Conservation (phyloP, 2,888 invertebrate species). For the Phalera bucephala region DNA sequence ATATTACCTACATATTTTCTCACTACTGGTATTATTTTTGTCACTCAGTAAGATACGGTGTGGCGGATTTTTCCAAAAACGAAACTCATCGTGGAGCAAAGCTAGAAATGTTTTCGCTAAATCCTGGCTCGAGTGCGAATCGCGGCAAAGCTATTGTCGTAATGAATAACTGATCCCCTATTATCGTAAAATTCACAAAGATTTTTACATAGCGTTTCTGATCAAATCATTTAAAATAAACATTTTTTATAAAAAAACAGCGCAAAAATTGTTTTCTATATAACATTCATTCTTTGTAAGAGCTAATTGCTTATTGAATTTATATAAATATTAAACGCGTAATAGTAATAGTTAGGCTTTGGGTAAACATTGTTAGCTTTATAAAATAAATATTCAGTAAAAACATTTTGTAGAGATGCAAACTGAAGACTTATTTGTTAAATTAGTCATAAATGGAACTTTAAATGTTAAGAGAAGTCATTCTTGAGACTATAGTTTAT, state of each 20-base stretch:
- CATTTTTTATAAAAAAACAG: not conserved
- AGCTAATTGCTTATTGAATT: too few species aligned
- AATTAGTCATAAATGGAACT: too few species aligned
- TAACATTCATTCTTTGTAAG: not conserved
- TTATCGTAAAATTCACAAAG: not conserved
- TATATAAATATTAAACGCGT: too few species aligned
- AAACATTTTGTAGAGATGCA: too few species aligned
- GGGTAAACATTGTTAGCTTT: too few species aligned
- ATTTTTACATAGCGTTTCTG: not conserved
- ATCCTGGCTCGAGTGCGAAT: not conserved
- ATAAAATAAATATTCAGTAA: too few species aligned
- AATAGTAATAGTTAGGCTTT: too few species aligned
- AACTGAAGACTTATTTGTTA: too few species aligned
- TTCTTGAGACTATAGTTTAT: too few species aligned
- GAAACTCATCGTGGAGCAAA: not conserved
- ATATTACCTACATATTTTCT: too few species aligned
- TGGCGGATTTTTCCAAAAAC: not conserved
- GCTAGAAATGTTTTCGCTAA: not conserved
- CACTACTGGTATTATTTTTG: not conserved
- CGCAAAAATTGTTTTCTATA: not conserved
- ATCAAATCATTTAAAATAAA: not conserved
- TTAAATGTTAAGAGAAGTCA: too few species aligned
- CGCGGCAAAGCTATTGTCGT: not conserved
- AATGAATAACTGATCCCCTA: not conserved
- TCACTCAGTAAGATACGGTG: not conserved